Conservation (phyloP, 2,113 vertebrate genomes). For the Pseudolaguvia tuberculata region DNA sequence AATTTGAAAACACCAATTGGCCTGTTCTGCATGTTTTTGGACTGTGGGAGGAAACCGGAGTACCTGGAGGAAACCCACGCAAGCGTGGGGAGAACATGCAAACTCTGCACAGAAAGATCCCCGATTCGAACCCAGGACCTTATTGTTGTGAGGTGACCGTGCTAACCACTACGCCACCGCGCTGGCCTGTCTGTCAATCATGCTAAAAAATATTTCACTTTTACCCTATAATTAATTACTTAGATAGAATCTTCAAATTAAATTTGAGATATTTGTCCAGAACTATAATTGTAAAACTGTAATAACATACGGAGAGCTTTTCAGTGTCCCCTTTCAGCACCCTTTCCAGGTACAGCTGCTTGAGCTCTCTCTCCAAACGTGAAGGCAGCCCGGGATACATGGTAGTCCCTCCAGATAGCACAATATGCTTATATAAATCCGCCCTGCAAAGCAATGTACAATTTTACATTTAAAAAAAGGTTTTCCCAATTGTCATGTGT, state of each 20-base stretch:
- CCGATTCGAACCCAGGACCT: too few relatives aligned
- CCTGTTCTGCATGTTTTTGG: too few relatives aligned
- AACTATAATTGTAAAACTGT: not conserved
- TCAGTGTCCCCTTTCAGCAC: constrained; percentile 84
- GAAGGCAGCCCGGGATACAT: constrained; percentile 65
- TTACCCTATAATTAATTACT: not conserved
- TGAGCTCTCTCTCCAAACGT: constrained; percentile 68
- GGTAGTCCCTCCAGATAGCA: constrained; percentile 79
- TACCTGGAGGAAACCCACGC: too few relatives aligned
- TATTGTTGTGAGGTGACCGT: too few relatives aligned
- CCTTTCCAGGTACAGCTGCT: constrained; percentile 84
- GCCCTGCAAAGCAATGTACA: constrained; percentile 59
- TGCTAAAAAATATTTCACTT: not conserved
- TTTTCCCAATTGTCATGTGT: not conserved
- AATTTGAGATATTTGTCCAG: not conserved
- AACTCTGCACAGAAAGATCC: too few relatives aligned
- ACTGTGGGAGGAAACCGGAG: too few relatives aligned
- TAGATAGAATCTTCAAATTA: not conserved
- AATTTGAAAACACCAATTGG: too few relatives aligned
- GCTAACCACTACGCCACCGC: too few relatives aligned
- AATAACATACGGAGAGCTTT: constrained; percentile 76
- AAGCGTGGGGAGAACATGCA: too few relatives aligned
- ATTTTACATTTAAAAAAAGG: not conserved
- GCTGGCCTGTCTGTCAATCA: not conserved
- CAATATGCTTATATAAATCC: constrained; percentile 87